phyloP scores from a whole-genome alignment of 2,113 vertebrate species.

The Dasyurus viverrinus region DNA sequence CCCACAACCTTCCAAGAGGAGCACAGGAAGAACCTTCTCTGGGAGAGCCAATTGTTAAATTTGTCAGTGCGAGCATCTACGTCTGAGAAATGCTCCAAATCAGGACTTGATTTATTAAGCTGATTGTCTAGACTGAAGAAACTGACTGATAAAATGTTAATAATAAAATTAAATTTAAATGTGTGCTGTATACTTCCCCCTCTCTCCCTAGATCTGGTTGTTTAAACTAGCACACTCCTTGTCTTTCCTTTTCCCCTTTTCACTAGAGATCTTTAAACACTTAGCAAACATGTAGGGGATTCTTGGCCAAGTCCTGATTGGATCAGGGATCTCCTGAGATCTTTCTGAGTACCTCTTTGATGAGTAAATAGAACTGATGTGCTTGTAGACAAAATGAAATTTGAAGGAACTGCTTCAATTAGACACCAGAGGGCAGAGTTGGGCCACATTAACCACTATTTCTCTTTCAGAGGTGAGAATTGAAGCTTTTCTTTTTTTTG shows the following conservation, averaged over 20 bases:
- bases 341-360: neutral
- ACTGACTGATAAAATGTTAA: neutral
- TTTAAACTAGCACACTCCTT: neutral
- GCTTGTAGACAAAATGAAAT: neutral
- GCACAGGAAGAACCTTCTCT: neutral
- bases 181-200: neutral
- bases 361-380: neutral
- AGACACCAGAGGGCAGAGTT: conserved; percentile 60
- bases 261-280: neutral
- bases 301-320: neutral
- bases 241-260: neutral
- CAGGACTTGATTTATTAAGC: neutral
- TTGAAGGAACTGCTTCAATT: neutral
- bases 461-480: neutral
- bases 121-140: neutral
- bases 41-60: neutral
- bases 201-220: neutral
- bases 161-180: neutral
- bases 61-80: neutral
- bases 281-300: neutral
- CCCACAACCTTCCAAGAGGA: neutral
- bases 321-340: neutral
- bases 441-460: conserved; percentile 48
- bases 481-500: no score
- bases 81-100: neutral